Conservation (phyloP, 2,888 invertebrate genomes). For the Branchipolynoe longqiensis region DNA sequence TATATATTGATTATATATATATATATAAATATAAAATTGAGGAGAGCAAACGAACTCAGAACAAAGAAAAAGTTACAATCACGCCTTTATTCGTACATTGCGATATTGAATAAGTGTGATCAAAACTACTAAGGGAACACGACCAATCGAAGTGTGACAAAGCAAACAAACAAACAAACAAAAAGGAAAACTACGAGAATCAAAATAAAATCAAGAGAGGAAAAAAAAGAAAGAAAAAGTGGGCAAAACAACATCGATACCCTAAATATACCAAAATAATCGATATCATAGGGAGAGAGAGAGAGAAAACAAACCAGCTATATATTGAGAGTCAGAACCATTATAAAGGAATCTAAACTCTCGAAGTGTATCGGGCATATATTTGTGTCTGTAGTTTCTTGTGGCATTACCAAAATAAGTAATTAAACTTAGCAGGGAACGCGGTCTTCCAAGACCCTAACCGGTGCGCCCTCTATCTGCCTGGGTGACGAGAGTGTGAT, state of each 20-base stretch:
- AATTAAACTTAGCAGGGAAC: not conserved
- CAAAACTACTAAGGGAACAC: constrained; percentile 3
- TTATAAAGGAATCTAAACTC: constrained; percentile 45
- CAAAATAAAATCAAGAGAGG: not conserved
- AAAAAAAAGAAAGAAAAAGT: not conserved
- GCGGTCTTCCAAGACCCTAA: too few species aligned
- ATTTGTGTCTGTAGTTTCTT: constrained; percentile 57
- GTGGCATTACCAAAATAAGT: constrained; percentile 43
- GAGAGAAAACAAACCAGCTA: constrained; percentile 15
- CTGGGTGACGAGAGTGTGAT: too few species aligned
- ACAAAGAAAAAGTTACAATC: too few species aligned
- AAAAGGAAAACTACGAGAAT: not conserved
- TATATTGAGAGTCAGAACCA: constrained; percentile 19
- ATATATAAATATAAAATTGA: too few species aligned
- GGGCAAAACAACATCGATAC: not conserved
- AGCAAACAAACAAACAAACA: not conserved
- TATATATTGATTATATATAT: too few species aligned
- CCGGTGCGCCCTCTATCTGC: too few species aligned
- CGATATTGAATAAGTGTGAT: constrained; percentile 36
- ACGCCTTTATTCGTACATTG: constrained; percentile 22
- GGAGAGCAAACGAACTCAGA: too few species aligned
- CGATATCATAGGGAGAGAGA: not conserved
- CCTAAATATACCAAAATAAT: too few species aligned
- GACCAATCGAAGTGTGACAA: too few species aligned
- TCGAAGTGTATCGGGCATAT: constrained; percentile 57